Evolutionary conservation across 35 echinoderm and acorn worm species (phyloP).

Genomic region (Ptychodera flava): DNA sequence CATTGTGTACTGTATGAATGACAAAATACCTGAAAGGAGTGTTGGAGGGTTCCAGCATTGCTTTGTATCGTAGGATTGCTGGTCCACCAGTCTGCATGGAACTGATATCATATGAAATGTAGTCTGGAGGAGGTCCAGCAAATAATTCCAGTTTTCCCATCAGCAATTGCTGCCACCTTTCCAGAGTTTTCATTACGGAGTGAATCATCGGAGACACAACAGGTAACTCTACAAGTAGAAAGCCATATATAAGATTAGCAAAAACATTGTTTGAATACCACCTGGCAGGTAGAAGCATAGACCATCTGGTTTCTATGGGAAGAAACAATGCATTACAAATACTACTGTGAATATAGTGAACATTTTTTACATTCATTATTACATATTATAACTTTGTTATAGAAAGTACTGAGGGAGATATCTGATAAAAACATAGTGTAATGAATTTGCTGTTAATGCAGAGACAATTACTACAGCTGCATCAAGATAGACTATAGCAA

Average conservation of each 20-base stretch:
- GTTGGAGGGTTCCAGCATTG: conserved; percentile 81
- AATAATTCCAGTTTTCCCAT: conserved; percentile 84
- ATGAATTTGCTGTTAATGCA: too few species aligned
- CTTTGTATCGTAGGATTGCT: conserved; percentile 86
- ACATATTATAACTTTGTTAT: too few species aligned
- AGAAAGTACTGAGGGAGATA: too few species aligned
- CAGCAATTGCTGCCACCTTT: conserved; percentile 84
- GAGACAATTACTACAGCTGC: too few species aligned
- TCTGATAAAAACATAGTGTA: too few species aligned
- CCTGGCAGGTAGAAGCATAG: too few species aligned
- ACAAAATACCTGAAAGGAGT: conserved; percentile 79
- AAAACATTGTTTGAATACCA: background rate
- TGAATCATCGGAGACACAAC: conserved; percentile 81
- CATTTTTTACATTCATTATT: too few species aligned
- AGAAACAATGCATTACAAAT: too few species aligned
- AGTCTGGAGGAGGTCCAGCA: conserved; percentile 82
- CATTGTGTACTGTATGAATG: too few species aligned
- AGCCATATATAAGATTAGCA: background rate
- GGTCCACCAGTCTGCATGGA: conserved; percentile 34
- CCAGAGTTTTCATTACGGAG: conserved; percentile 79
- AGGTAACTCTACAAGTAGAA: conserved; percentile 63
- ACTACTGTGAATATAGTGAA: too few species aligned
- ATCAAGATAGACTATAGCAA: too few species aligned
- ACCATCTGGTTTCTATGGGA: too few species aligned
- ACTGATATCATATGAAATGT: conserved; percentile 49